phyloP scores from a whole-genome alignment of 2,797 vertebrate genomes.

The Poeciliopsis infans region DNA sequence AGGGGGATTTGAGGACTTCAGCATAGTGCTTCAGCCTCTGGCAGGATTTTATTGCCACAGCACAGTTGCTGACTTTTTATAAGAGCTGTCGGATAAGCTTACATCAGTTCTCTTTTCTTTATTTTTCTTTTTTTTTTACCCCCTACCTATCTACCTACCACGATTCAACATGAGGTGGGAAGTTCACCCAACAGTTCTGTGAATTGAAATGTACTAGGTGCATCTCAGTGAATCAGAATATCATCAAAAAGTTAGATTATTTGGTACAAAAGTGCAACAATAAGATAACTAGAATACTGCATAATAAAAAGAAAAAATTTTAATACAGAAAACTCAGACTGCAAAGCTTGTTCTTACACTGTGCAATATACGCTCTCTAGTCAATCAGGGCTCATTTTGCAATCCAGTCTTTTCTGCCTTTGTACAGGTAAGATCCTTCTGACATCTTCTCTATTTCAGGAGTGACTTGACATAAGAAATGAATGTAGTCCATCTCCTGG shows the following conservation, averaged over 20 bases:
- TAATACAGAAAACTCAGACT: not conserved
- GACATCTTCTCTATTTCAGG: not conserved
- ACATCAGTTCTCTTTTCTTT: slow-evolving; percentile 79
- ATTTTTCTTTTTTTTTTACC: slow-evolving; percentile 29
- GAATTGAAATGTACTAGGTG: slow-evolving; percentile 22
- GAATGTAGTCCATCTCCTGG: not conserved
- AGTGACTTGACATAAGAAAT: not conserved
- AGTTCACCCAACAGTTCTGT: slow-evolving; percentile 48
- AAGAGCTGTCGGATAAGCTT: slow-evolving; percentile 83
- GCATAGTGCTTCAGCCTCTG: slow-evolving; percentile 71
- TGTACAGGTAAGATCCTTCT: not conserved
- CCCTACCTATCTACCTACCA: slow-evolving; percentile 27
- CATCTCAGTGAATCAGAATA: not conserved
- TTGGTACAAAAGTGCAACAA: not conserved
- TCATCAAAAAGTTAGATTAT: not conserved
- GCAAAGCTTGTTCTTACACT: not conserved
- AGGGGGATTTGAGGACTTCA: slow-evolving; percentile 52
- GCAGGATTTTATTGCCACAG: slow-evolving; percentile 81
- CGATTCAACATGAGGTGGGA: slow-evolving; percentile 44
- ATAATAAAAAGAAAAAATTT: not conserved
- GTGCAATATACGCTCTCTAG: not conserved
- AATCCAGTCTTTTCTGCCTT: not conserved
- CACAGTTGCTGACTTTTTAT: slow-evolving; percentile 73
- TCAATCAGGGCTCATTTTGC: not conserved
- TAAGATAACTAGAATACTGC: not conserved